phyloP scores from a whole-genome alignment of 2,113 vertebrate genomes.

The Campylorhamphus procurvoides region DNA sequence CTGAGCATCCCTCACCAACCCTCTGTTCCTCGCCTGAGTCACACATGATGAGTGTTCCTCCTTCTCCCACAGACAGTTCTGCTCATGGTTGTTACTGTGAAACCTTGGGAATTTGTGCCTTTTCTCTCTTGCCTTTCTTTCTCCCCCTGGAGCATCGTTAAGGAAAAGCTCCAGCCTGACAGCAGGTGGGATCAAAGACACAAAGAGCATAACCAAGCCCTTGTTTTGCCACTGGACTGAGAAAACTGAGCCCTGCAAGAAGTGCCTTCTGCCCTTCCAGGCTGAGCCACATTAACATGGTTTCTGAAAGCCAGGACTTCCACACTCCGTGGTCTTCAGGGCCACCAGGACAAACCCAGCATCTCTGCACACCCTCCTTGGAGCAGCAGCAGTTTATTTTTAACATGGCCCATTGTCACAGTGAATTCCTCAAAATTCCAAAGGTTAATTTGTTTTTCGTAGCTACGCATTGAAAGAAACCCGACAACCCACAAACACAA shows the following conservation, averaged over 20 bases:
- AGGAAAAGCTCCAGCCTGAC: not conserved
- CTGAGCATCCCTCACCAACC: not conserved
- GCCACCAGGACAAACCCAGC: not conserved
- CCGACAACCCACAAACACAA: not conserved
- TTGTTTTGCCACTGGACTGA: not conserved
- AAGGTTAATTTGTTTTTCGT: slow-evolving; percentile 70
- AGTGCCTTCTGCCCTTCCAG: not conserved
- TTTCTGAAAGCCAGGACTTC: not conserved
- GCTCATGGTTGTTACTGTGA: not conserved
- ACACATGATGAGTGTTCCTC: not conserved
- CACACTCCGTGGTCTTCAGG: not conserved
- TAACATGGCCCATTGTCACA: slow-evolving; percentile 38
- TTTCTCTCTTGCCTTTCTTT: not conserved
- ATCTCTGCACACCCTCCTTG: not conserved
- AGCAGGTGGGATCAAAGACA: not conserved
- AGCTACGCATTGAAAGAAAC: not conserved
- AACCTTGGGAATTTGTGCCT: not conserved
- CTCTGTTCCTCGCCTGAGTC: not conserved
- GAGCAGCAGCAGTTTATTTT: slow-evolving; percentile 14
- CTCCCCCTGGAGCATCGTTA: not conserved
- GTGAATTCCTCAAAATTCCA: slow-evolving; percentile 32
- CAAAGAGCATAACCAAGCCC: not conserved
- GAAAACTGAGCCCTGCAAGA: not conserved
- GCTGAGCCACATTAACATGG: not conserved
- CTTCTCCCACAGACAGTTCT: not conserved